Conservation (phyloP, 1,140 invertebrate genomes). For the Rhagoletis zephyria region DNA sequence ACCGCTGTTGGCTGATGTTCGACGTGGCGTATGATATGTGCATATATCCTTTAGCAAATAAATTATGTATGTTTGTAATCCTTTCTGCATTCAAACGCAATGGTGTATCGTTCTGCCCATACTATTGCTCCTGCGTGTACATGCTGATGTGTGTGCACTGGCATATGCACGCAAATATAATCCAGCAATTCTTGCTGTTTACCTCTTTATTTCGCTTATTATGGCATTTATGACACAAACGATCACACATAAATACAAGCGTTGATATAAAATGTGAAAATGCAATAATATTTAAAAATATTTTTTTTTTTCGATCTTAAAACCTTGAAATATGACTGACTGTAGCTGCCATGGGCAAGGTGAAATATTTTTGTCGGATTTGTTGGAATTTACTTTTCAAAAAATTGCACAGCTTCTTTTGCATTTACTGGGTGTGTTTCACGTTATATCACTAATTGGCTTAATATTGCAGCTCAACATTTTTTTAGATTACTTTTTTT, state of each 20-base stretch:
- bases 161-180: neutral
- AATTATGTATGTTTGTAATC: slow-evolving; percentile 21
- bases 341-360: slow-evolving; percentile 13
- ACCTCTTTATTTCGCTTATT: slow-evolving; percentile 22
- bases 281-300: neutral
- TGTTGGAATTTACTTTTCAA: neutral
- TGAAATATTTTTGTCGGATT: neutral
- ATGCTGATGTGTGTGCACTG: neutral
- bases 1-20: neutral
- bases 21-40: neutral
- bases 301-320: neutral
- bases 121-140: too few species aligned
- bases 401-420: neutral
- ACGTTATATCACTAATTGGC: slow-evolving; percentile 49
- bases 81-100: neutral
- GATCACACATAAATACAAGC: neutral
- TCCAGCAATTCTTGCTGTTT: slow-evolving; percentile 8
- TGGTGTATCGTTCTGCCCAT: neutral
- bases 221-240: slow-evolving; percentile 14
- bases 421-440: neutral
- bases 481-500: neutral
- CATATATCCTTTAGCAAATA: neutral
- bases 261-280: neutral
- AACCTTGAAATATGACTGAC: slow-evolving; percentile 21
- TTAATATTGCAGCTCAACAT: slow-evolving; percentile 32